phyloP scores from a whole-genome alignment of 2,888 invertebrate genomes.

The Pyralis farinalis region DNA sequence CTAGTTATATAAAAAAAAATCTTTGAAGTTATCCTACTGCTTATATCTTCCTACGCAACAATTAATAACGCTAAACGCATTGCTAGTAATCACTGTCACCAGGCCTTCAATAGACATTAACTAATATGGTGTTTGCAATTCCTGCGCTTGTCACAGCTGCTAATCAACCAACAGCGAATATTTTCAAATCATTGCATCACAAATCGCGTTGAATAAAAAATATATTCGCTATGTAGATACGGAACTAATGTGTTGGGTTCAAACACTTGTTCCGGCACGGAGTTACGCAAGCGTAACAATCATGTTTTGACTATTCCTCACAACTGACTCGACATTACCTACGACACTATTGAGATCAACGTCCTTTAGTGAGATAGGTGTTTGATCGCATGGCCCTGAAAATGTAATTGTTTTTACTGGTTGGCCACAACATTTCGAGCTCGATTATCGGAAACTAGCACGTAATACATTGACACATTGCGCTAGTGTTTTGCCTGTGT shows the following conservation, averaged over 20 bases:
- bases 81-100: no score
- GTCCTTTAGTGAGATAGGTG: not conserved
- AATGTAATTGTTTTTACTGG: not conserved
- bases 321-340: slow-evolving; percentile 3
- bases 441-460: no score
- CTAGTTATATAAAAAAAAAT: no score
- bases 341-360: slow-evolving; percentile 6
- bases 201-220: not conserved
- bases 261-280: not conserved
- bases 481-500: no score
- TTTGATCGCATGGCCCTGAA: not conserved
- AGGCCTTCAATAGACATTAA: slow-evolving; percentile 3
- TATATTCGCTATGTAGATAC: not conserved
- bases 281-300: not conserved
- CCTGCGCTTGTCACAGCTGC: not conserved
- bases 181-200: not conserved
- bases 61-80: no score
- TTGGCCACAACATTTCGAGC: no score
- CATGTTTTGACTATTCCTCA: not conserved
- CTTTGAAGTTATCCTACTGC: no score
- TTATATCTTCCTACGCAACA: no score
- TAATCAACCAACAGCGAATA: not conserved
- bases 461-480: no score
- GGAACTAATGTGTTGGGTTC: not conserved
- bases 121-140: slow-evolving; percentile 2